These are phyloP conservation scores for Salticus scenicus DNA, from an alignment of 2,888 invertebrate genomes.

Conservation along the genomic window DNA sequence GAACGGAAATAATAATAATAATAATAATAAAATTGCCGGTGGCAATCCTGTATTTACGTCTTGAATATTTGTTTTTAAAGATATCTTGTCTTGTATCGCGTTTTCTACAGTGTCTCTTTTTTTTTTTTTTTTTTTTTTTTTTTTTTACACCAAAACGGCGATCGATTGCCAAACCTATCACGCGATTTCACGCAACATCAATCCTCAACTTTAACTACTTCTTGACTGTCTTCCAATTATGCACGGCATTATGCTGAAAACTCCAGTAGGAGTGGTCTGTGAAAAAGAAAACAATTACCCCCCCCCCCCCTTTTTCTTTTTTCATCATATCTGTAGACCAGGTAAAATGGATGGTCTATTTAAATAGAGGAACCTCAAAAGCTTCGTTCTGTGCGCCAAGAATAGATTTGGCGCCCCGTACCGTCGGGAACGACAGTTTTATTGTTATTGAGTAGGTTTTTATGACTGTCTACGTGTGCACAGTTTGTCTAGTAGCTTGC, in stretches of 20 bases:
- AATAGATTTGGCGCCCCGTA: slow-evolving; percentile 49
- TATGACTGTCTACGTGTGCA: slow-evolving; percentile 33
- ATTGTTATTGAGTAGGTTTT: slow-evolving; percentile 55
- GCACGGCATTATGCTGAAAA: slow-evolving; percentile 40
- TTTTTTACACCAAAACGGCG: too few relatives aligned
- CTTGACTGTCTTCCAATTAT: slow-evolving; percentile 61
- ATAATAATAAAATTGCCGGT: too few relatives aligned
- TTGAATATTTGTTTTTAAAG: too few relatives aligned
- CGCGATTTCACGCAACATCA: not conserved
- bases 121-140: too few relatives aligned
- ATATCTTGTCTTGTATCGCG: too few relatives aligned
- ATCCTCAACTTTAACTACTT: slow-evolving; percentile 31
- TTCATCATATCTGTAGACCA: not conserved
- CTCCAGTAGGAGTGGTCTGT: slow-evolving; percentile 47
- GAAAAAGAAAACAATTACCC: slow-evolving; percentile 34
- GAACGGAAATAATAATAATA: not conserved
- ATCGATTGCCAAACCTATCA: not conserved
- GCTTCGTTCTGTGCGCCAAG: slow-evolving; percentile 15
- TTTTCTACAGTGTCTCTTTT: too few relatives aligned
- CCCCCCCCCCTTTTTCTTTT: not conserved
- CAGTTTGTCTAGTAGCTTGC: slow-evolving; percentile 9
- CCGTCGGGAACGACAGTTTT: slow-evolving; percentile 44
- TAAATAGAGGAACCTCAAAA: slow-evolving; percentile 1
- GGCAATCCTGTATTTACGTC: not conserved
- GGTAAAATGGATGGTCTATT: slow-evolving; percentile 18